These are phyloP conservation scores for Crematogaster levior DNA, from an alignment of 2,888 invertebrate genomes.

Conservation along the genomic window DNA sequence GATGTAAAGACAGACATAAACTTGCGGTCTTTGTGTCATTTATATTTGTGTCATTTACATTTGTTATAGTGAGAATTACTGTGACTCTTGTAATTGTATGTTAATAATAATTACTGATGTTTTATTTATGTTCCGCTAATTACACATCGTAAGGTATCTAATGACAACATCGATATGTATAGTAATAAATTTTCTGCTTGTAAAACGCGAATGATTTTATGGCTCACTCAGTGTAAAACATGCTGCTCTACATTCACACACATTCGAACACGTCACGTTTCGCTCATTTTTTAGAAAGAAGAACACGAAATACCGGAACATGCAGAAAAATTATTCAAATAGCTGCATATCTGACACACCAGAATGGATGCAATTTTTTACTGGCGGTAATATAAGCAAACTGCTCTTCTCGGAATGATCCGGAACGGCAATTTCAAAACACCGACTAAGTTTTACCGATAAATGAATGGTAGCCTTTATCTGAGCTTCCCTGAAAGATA, in stretches of 20 bases:
- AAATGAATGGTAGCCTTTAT: conserved; percentile 44
- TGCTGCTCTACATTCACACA: background rate
- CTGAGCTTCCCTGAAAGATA: background rate
- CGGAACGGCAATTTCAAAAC: conserved; percentile 38
- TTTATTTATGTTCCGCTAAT: background rate
- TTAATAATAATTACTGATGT: background rate
- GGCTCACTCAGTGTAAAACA: background rate
- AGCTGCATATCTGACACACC: conserved; percentile 18
- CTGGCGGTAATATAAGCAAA: conserved; percentile 22
- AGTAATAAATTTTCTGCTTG: background rate
- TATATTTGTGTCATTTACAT: conserved; percentile 5
- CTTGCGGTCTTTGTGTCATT: background rate
- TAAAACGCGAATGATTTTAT: conserved; percentile 16
- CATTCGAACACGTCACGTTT: background rate
- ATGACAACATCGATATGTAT: background rate
- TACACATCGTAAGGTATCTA: background rate
- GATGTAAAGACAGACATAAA: conserved; percentile 20
- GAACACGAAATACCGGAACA: background rate
- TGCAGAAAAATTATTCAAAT: conserved; percentile 52
- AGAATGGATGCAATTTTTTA: conserved; percentile 33
- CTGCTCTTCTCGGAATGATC: background rate
- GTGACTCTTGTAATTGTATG: too few relatives aligned
- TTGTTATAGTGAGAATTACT: background rate
- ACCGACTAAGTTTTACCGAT: conserved; percentile 43
- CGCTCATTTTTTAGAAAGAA: conserved; percentile 11